These are phyloP conservation scores for Pomatostomus ruficeps DNA, from an alignment of 2,113 vertebrate species.

Conservation along the genomic window DNA sequence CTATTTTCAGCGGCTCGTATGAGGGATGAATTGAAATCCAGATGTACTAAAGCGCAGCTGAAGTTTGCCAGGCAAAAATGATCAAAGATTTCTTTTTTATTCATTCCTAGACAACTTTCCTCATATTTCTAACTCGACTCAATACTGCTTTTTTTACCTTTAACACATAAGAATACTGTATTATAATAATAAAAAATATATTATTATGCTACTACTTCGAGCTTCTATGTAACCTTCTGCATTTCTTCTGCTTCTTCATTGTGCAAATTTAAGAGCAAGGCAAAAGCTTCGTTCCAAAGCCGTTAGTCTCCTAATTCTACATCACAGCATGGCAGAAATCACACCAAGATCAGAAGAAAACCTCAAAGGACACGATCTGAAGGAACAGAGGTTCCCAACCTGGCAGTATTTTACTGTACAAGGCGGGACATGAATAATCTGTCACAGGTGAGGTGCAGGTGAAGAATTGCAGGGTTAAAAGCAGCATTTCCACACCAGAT, in stretches of 20 bases:
- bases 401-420: neutral
- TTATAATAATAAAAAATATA: neutral
- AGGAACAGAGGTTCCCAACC: neutral
- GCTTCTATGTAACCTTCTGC: neutral
- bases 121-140: neutral
- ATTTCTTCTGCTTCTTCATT: neutral
- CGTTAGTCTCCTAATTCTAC: neutral
- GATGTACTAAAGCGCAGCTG: neutral
- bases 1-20: neutral
- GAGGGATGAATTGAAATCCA: neutral
- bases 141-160: neutral
- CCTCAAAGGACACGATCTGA: conserved; percentile 15
- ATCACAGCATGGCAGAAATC: neutral
- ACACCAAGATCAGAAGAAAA: conserved; percentile 15
- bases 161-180: neutral
- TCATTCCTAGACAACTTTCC: neutral
- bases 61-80: neutral
- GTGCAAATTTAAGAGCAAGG: neutral
- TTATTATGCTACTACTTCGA: neutral
- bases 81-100: neutral
- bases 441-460: neutral
- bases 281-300: neutral
- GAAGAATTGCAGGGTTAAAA: neutral
- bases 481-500: neutral
- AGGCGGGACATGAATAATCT: conserved; percentile 1